Evolutionary conservation across 1,140 invertebrate genomes (phyloP).

Genomic region (Pogonomyrmex barbatus): DNA sequence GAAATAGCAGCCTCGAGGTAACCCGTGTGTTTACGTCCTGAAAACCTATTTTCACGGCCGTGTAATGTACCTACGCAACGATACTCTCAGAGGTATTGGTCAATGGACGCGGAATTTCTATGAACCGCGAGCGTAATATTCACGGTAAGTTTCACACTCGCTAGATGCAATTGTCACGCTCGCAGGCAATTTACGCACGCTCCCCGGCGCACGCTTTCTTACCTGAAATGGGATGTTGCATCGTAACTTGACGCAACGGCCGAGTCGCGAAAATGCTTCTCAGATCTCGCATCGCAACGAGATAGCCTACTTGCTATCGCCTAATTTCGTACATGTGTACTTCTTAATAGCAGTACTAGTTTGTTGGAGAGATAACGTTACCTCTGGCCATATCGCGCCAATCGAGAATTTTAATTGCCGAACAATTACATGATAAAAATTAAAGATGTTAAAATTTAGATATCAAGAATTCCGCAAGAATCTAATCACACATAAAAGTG

Average conservation of each 20-base stretch:
- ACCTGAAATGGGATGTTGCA: constrained; percentile 58
- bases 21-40: constrained; percentile 47
- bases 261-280: constrained; percentile 42
- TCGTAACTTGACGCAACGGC: constrained; percentile 55
- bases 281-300: constrained; percentile 19
- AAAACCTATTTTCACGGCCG: constrained; percentile 56
- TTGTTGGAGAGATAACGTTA: not conserved
- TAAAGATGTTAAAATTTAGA: not conserved
- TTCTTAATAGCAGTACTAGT: not conserved
- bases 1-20: constrained; percentile 30
- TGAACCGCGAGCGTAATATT: constrained; percentile 36
- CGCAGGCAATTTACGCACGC: constrained; percentile 54
- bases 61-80: constrained; percentile 39
- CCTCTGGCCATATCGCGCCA: not conserved
- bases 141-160: constrained; percentile 67
- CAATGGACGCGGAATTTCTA: constrained; percentile 51
- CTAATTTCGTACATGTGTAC: constrained; percentile 30
- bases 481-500: not conserved
- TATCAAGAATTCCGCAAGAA: not conserved
- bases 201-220: constrained; percentile 58
- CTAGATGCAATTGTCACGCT: constrained; percentile 66
- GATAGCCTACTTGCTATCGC: constrained; percentile 11
- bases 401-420: not conserved
- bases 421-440: not conserved
- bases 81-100: constrained; percentile 41